A percentile compares a stretch with the other conserved stretches of the same genome.
Conservation (phyloP, 2,113 vertebrate species). For the Ptilorrhoa leucosticta region DNA sequence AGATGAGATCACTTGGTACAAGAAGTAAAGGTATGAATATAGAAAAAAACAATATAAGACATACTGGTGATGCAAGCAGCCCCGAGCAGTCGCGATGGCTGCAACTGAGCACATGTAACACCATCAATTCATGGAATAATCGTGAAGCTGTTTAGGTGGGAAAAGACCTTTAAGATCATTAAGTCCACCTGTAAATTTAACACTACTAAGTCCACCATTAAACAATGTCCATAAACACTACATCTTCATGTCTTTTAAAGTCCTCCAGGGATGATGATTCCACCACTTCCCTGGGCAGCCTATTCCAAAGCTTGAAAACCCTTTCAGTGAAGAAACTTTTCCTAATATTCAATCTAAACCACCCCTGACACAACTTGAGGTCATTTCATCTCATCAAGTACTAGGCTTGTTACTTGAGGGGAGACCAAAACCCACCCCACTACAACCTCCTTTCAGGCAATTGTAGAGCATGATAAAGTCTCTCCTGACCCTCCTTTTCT, state of each 20-base stretch:
- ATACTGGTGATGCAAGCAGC: neutral
- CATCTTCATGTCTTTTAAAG: neutral
- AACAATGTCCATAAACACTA: neutral
- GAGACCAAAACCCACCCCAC: neutral
- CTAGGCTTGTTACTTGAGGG: neutral
- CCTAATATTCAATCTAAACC: neutral
- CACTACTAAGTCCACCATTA: neutral
- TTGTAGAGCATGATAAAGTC: no score
- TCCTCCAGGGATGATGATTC: no score
- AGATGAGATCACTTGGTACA: neutral
- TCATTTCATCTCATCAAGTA: neutral
- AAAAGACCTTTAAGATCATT: neutral
- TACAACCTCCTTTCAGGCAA: neutral
- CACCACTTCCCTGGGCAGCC: neutral
- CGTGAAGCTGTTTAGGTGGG: neutral
- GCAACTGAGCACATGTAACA: neutral
- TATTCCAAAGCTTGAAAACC: neutral
- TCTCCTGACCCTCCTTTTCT: neutral
- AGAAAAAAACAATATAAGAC: neutral
- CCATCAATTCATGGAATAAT: neutral
- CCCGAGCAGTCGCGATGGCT: fast-evolving
- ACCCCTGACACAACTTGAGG: neutral
- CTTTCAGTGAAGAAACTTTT: neutral
- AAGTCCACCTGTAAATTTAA: neutral
- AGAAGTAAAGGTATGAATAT: neutral